Evolutionary conservation across 2,113 vertebrate genomes (phyloP), one percentile per base, ranked within the genome.

Genomic region (Chaetodon auriga): DNA sequence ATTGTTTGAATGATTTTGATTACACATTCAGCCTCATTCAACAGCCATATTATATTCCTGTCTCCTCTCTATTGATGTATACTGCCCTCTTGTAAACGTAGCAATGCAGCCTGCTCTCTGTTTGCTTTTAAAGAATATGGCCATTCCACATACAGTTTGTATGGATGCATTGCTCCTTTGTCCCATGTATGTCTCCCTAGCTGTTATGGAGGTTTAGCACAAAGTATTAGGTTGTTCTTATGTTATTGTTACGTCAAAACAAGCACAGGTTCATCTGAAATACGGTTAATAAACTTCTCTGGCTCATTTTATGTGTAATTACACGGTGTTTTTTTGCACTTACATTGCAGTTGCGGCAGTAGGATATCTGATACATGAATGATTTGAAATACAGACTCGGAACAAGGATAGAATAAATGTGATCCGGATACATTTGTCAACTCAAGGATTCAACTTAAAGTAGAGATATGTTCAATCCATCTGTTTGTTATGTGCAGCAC

Each of bases 1-100:
- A 76, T 68, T 77, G 62, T 73, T 75, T 45, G 38, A 62, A 76
- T 68, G 54, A 69, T 48, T 74, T 43, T 66, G 57, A 70, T 62
- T 70, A 54, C 30, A 30, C 57, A 74, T 69, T 64, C n/a, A 57
- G 57, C 49, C 45, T 73, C 58, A 60, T 48, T 62, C 36, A 69
- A 15, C 36, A 66, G 23, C 38, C 10, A 25, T 68, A 64, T 74
- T 64, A 19, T 58, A 43, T 45, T 43, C 60, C 19, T 12, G 8
- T 48, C 23, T 48, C 58, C 45, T 76, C 48, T 54, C 51, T 49
- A 12, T 65, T 76, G n/a, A 60, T 19, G 3, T 58, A 7, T 49
- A 41, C 25, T n/a, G 25, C 23, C 7, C n/a, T 38, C 25, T 54
- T 11, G 0, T 46, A 48, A 21, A 43, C 75, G 43, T 55, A 62